Conservation (phyloP, 2,113 vertebrate genomes). For the Ochotona curzoniae region DNA sequence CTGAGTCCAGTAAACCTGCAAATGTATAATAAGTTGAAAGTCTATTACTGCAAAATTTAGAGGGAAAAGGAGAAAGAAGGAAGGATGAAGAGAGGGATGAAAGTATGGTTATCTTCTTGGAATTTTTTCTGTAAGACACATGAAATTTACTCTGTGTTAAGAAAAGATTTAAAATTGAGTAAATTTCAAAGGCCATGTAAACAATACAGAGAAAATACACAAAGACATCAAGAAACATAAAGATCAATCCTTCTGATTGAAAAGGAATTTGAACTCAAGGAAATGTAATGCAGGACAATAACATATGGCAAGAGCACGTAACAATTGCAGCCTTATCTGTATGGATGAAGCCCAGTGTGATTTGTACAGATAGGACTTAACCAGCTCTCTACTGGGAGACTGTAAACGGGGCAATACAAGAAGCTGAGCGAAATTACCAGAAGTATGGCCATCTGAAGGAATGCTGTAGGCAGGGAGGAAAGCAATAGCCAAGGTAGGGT, state of each 20-base stretch:
- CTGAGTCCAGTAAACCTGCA: too few relatives aligned
- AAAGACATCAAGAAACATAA: neutral
- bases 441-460: neutral
- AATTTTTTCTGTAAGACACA: too few relatives aligned
- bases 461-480: neutral
- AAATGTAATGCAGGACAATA: neutral
- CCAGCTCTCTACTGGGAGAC: neutral
- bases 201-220: neutral
- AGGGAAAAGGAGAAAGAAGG: too few relatives aligned
- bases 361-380: neutral
- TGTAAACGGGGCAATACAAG: neutral
- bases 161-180: neutral
- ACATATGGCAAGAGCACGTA: neutral
- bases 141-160: too few relatives aligned
- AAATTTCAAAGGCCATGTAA: neutral
- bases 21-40: too few relatives aligned
- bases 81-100: too few relatives aligned
- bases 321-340: neutral
- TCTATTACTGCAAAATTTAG: too few relatives aligned
- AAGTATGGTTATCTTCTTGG: too few relatives aligned
- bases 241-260: neutral
- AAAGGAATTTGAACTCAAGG: neutral
- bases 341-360: neutral
- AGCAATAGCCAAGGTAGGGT: neutral
- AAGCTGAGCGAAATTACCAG: neutral